Conservation (phyloP, 53 echinoderm and acorn worm genomes). For the Luidia sarsii region DNA sequence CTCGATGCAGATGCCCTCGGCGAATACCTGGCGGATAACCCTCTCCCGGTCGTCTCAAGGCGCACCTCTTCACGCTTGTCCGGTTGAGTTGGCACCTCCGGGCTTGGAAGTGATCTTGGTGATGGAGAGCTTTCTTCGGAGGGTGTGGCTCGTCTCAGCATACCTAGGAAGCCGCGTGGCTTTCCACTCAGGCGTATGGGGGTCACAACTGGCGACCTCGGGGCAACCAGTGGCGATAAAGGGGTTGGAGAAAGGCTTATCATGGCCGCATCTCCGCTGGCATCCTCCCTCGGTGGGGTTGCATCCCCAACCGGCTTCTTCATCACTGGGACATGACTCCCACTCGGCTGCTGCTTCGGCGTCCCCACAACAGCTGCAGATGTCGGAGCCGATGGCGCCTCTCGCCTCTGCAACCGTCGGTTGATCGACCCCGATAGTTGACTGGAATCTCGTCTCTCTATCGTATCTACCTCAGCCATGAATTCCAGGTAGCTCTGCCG, state of each 20-base stretch:
- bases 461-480: neutral
- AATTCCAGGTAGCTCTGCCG: neutral
- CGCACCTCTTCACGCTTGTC: too few relatives aligned
- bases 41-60: neutral
- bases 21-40: neutral
- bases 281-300: neutral
- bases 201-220: neutral
- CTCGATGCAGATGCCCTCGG: neutral
- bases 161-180: neutral
- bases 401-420: neutral
- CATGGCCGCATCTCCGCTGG: conserved; percentile 1
- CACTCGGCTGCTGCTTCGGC: neutral
- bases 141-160: neutral
- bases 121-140: conserved; percentile 1
- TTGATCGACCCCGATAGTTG: neutral
- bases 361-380: neutral
- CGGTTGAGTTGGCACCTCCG: neutral
- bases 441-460: neutral
- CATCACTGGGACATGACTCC: too few relatives aligned
- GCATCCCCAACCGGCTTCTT: neutral
- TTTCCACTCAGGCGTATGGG: neutral
- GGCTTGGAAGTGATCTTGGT: neutral
- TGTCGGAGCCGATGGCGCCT: neutral
- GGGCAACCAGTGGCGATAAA: conserved; percentile 4
- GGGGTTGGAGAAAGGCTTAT: conserved; percentile 3